Evolutionary conservation across 2,797 vertebrate genomes (phyloP).

Genomic region (Galago senegalensis): DNA sequence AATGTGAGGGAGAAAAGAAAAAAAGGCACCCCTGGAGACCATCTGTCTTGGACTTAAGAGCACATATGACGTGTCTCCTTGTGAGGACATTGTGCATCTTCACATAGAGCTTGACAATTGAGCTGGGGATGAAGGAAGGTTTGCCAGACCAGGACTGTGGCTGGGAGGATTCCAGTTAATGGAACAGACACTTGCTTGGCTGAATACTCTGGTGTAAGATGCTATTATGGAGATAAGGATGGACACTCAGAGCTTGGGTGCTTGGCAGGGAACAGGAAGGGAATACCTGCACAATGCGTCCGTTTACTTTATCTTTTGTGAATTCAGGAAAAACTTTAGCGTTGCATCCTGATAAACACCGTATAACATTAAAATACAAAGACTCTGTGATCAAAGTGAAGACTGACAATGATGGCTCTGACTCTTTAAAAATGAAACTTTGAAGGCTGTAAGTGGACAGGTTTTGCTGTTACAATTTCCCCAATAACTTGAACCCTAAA

Average conservation of each 20-base stretch:
- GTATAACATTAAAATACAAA: not conserved
- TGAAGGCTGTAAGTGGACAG: not conserved
- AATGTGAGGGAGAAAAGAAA: no score
- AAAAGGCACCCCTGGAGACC: not conserved
- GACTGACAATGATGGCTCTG: not conserved
- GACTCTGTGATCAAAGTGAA: not conserved
- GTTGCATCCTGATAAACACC: not conserved
- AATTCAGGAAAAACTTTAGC: not conserved
- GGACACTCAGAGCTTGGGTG: not conserved
- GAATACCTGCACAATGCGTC: not conserved
- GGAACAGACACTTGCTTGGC: not conserved
- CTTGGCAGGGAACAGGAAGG: not conserved
- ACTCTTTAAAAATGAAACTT: not conserved
- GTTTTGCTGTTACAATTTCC: conserved; percentile 6
- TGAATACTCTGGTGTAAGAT: not conserved
- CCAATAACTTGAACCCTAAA: not conserved
- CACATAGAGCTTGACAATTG: not conserved
- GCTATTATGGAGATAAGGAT: rapidly evolving
- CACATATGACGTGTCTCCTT: rapidly evolving
- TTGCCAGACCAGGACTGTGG: not conserved
- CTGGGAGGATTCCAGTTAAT: rapidly evolving
- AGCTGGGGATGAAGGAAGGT: not conserved
- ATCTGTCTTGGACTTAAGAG: not conserved
- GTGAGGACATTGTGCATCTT: not conserved
- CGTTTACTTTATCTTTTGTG: not conserved